A percentile compares a stretch with the other conserved stretches of the same genome.
Evolutionary conservation across 2,797 vertebrate genomes (phyloP).

Genomic region (Acrocephalus scirpaceus): DNA sequence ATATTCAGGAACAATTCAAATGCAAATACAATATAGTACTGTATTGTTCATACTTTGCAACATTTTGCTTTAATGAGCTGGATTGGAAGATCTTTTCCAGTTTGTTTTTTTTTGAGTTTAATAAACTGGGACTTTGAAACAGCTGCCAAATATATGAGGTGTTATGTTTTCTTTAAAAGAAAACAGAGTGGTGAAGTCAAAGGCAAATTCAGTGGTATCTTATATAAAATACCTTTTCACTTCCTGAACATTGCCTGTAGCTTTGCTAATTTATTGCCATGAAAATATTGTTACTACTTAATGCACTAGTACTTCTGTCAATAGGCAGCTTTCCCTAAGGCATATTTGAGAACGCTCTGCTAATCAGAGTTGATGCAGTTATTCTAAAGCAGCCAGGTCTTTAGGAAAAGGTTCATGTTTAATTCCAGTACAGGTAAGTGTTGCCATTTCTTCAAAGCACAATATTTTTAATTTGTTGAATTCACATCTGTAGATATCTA

Average conservation of each 20-base stretch:
- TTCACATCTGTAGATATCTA: background rate
- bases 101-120: background rate
- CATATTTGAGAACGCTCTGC: slow-evolving; percentile 49
- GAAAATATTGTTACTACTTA: slow-evolving; percentile 74
- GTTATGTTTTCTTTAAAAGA: background rate
- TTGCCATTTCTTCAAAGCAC: slow-evolving; percentile 47
- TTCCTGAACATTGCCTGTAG: slow-evolving; percentile 56
- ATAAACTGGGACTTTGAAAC: background rate
- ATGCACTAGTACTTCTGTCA: slow-evolving; percentile 71
- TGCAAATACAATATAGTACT: background rate
- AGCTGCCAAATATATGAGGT: background rate
- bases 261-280: slow-evolving; percentile 71
- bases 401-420: slow-evolving; percentile 42
- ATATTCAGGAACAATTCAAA: slow-evolving; percentile 55
- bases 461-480: slow-evolving; percentile 30
- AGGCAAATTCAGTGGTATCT: slow-evolving; percentile 9
- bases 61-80: background rate
- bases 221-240: slow-evolving; percentile 59
- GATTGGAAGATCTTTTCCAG: background rate
- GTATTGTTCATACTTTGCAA: slow-evolving; percentile 20
- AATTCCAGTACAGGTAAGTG: slow-evolving; percentile 1
- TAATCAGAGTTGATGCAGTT: slow-evolving; percentile 59
- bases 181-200: background rate
- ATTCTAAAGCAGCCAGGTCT: slow-evolving; percentile 58
- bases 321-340: slow-evolving; percentile 69